Percentiles rank a stretch among this genome's conserved stretches.
phyloP scores from a whole-genome alignment of 2,888 invertebrate genomes.

The Dynastes maya region DNA sequence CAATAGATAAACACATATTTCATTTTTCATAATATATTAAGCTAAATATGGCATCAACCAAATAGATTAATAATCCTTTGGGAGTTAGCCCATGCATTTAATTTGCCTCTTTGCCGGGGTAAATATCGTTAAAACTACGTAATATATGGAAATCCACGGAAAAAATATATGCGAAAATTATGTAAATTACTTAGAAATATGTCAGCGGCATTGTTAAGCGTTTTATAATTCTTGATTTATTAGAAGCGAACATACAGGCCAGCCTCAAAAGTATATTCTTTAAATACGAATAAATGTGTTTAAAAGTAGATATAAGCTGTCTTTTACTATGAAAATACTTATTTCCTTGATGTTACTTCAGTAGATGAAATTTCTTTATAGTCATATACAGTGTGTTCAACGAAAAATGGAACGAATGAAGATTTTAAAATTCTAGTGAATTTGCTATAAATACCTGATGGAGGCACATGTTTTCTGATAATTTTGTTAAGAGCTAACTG shows the following conservation, averaged over 20 bases:
- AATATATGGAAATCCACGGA: conserved; percentile 13
- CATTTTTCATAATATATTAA: no score
- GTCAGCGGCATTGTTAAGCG: conserved; percentile 30
- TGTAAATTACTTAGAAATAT: conserved; percentile 29
- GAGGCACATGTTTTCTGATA: no score
- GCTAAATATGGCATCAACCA: no score
- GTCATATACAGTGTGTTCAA: no score
- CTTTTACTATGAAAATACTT: not conserved
- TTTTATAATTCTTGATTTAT: conserved; percentile 40
- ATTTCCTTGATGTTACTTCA: conserved; percentile 2
- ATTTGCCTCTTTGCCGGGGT: conserved; percentile 3
- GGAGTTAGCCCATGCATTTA: conserved; percentile 2
- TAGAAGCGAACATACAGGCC: conserved; percentile 3
- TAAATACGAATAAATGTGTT: conserved; percentile 16
- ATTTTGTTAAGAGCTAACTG: no score
- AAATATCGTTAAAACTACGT: conserved; percentile 6
- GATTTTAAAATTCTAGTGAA: no score
- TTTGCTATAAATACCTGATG: no score
- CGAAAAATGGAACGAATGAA: no score
- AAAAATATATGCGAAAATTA: conserved; percentile 37
- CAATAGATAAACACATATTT: no score
- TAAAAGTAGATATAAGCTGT: no score
- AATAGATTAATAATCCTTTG: no score
- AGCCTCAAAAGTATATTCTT: conserved; percentile 10
- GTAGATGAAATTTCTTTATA: no score